Base-by-base conservation (phyloP, 2,888 invertebrate species). In the Petrophora chlorosata region DNA sequence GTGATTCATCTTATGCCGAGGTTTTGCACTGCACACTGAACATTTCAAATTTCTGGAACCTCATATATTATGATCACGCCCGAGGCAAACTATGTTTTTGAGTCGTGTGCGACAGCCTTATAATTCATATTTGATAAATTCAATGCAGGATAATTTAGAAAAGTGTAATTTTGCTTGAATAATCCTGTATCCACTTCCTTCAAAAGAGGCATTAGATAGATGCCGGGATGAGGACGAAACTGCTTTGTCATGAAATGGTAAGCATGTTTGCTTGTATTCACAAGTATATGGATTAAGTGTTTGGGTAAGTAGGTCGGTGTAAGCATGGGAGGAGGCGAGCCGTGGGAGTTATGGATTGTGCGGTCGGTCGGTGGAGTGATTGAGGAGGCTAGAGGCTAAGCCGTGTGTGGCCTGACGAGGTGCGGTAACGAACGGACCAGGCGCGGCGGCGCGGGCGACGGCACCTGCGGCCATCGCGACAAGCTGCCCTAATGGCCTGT, bases 401-500 rank as follows among this genome's bases (percentile, higher is more conserved):
- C 64, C 67, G 63, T 61, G 60, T 56, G 43, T 25, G 26, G 40
- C 41, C 59, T 51, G 56, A 52, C 49, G 61, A 56, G 51, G 56
- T 55, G 60, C 63, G 62, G 67, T 65, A 61, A 58, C 61, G 64
- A 60, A 48, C 55, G 56, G 52, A 65, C 56, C 58, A 40, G 48
- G 50, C 45, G n/a, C n/a, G 50, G 48, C 53, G 56, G 56, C 55
- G 57, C 52, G 19, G 53, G 46, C 67, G 67, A 59, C 70, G 71
- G 71, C 82, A 85, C 82, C 85, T 82, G 85, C 73, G 79, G 73
- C 70, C 67, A 59, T 51, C 51, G 48, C 76, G 73, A 73, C 73
- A 72, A 70, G 70, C 67, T 76, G 70, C 74, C 76, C 87, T 88
- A 88, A 89, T 88, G 88, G 86, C 78, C 82, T 88, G 87, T 86